Evolutionary conservation across 2,888 invertebrate genomes (phyloP).

Genomic region (Drosophila pegasa): DNA sequence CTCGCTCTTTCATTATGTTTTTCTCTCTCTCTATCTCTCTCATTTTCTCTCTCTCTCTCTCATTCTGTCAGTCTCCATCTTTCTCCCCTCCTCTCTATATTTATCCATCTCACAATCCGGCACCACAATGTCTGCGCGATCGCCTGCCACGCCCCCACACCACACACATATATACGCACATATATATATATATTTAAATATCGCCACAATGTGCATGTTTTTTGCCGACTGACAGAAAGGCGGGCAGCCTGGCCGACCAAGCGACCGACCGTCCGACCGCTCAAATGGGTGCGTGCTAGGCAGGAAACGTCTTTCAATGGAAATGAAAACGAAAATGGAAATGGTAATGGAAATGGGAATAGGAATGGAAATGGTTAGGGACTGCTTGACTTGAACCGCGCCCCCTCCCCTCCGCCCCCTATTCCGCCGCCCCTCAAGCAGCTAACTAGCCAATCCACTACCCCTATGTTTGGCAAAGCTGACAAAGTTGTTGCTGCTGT

Average conservation of each 20-base stretch:
- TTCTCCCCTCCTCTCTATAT: not conserved
- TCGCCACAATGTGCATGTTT: slow-evolving; percentile 9
- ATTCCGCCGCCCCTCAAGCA: not conserved
- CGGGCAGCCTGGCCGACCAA: not conserved
- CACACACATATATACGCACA: not conserved
- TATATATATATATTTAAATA: not conserved
- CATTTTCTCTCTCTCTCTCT: not conserved
- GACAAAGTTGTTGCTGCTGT: slow-evolving; percentile 35
- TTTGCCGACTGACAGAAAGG: not conserved
- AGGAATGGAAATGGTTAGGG: slow-evolving; percentile 35
- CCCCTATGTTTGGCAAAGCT: not conserved
- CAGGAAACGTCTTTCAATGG: slow-evolving; percentile 80
- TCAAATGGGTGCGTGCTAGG: slow-evolving; percentile 25
- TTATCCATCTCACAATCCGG: slow-evolving; percentile 3
- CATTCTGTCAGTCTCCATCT: too few species aligned
- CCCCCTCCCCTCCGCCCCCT: too few species aligned
- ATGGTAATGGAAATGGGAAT: slow-evolving; percentile 59
- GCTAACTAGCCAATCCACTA: not conserved
- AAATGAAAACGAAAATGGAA: slow-evolving; percentile 77
- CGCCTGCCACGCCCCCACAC: not conserved
- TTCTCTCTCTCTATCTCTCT: too few species aligned
- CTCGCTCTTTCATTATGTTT: too few species aligned
- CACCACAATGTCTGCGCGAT: slow-evolving; percentile 41
- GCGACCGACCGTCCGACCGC: not conserved
- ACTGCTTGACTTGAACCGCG: not conserved